Evolutionary conservation across 1,140 invertebrate genomes (phyloP).

Genomic region (Acyrthosiphon pisum): DNA sequence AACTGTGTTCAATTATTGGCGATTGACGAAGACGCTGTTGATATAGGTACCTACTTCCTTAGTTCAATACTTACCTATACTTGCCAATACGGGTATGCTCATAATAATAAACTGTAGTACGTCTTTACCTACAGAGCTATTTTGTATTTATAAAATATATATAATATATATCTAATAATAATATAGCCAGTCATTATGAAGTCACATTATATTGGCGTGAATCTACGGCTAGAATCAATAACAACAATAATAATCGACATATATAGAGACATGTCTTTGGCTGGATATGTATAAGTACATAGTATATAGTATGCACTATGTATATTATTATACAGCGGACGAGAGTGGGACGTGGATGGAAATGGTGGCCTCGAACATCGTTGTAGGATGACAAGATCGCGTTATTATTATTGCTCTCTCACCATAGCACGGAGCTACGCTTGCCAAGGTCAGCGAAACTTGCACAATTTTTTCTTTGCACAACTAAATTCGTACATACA

Average conservation of each 20-base stretch:
- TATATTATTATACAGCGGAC: not conserved
- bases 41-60: too few relatives aligned
- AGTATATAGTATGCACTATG: not conserved
- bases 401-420: slow-evolving; percentile 36
- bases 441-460: slow-evolving; percentile 44
- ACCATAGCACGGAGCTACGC: not conserved
- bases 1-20: not conserved
- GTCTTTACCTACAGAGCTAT: not conserved
- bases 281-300: not conserved
- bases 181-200: not conserved
- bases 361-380: slow-evolving; percentile 54
- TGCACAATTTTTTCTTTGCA: slow-evolving; percentile 51
- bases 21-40: not conserved
- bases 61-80: not conserved
- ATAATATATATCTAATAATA: too few relatives aligned
- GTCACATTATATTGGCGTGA: not conserved
- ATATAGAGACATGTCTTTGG: not conserved
- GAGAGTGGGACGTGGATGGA: slow-evolving; percentile 35
- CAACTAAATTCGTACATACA: slow-evolving; percentile 26
- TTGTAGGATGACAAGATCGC: slow-evolving; percentile 56
- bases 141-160: not conserved
- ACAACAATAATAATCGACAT: slow-evolving; percentile 23
- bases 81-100: not conserved
- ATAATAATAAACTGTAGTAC: not conserved
- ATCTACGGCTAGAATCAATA: not conserved